Evolutionary conservation across 2,797 vertebrate genomes (phyloP), one percentile per base, ranked within the genome.

Genomic region (Halcyon leucocephala): DNA sequence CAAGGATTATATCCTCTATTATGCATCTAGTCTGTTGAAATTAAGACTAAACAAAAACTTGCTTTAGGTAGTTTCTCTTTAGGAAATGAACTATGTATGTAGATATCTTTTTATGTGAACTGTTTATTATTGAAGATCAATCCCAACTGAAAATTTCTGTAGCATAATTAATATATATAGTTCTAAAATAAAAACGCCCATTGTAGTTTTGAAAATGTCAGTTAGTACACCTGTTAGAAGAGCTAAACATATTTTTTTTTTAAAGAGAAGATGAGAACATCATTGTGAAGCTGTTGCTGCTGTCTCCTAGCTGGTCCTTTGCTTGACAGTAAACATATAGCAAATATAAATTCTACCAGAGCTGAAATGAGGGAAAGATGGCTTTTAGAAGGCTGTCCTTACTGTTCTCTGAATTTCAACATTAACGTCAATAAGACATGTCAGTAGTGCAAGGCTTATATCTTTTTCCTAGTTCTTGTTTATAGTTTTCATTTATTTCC

Each of bases 1-100:
- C 55, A 54, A 66, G 52, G 12, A 66, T 72, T 89, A 90, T 89
- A 89, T 76, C 46, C 10, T 85, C 51, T 78, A 24, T 90, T 79
- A 41, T 28, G 14, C 7, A 3, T 92, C 67, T 87, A 62, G 44
- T 77, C 35, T 60, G 8, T 77, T 87, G 64, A 93, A 94, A 91
- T 80, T 33, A 94, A 82, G 52, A 52, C 46, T 81, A 92, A 93
- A 77, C 9, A 8, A 55, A 82, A 81, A 67, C 29, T 35, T 4
- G 5, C 76, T 14, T 31, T 8, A 21, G 61, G 5, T 16, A 61
- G 8, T 93, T 96, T 84, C 15, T 84, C 21, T 85, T 77, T 54
- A 79, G 39, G n/a, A 60, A 64, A 60, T 39, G 14, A 58, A 12
- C 48, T 29, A 7, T 62, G 9, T 4, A 4, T 44, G 6, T 60